Percentiles rank a stretch among this genome's conserved stretches.
Evolutionary conservation across 1,140 invertebrate genomes (phyloP).

Genomic region (Bombus confusus): DNA sequence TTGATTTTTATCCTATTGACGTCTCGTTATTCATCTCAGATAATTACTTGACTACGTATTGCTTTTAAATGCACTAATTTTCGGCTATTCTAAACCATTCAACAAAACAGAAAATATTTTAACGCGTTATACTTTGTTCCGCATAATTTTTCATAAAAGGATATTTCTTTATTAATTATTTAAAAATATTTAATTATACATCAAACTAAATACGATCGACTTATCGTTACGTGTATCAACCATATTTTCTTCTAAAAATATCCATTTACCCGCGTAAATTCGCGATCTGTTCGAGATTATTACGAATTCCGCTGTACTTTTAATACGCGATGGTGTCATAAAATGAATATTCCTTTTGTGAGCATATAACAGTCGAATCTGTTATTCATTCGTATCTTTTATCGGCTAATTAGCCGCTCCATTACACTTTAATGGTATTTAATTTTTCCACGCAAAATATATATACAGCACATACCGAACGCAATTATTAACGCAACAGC

Average conservation of each 20-base stretch:
- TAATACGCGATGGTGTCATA: not conserved
- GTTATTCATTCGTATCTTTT: conserved; percentile 64
- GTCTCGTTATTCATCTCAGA: too few relatives aligned
- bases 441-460: conserved; percentile 63
- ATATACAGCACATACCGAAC: conserved; percentile 55
- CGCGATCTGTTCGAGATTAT: not conserved
- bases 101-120: not conserved
- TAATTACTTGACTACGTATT: too few relatives aligned
- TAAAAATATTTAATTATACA: not conserved
- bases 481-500: conserved; percentile 62
- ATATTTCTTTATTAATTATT: not conserved
- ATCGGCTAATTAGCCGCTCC: conserved; percentile 62
- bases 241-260: not conserved
- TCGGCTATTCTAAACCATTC: not conserved
- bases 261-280: not conserved
- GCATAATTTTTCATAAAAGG: not conserved
- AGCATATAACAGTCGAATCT: conserved; percentile 38
- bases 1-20: too few relatives aligned
- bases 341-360: conserved; percentile 37
- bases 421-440: conserved; percentile 70
- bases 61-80: too few relatives aligned
- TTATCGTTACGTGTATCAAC: too few relatives aligned
- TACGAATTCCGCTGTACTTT: not conserved
- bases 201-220: not conserved
- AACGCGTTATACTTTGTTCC: not conserved